A percentile compares a stretch with the other conserved stretches of the same genome.
These are phyloP conservation scores for Villa cingulata DNA, from an alignment of 2,888 invertebrate genomes.

Conservation along the genomic window DNA sequence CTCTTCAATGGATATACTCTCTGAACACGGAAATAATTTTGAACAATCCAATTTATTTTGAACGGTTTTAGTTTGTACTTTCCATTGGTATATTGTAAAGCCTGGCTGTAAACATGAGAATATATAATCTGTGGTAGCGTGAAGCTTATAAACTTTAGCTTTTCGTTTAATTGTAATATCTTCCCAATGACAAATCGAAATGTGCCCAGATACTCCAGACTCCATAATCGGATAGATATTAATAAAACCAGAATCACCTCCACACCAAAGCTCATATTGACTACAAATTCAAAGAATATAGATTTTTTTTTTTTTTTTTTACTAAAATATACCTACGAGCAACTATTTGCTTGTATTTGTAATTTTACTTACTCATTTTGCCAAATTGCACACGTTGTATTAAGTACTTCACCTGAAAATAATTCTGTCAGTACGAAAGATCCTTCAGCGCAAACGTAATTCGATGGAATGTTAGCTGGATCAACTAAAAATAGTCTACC, in stretches of 20 bases:
- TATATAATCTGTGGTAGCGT: slow-evolving; percentile 47
- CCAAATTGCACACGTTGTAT: slow-evolving; percentile 50
- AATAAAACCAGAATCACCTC: slow-evolving; percentile 66
- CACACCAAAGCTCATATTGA: slow-evolving; percentile 72
- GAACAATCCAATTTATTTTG: slow-evolving; percentile 77
- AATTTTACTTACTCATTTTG: slow-evolving; percentile 23
- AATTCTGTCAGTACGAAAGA: slow-evolving; percentile 66
- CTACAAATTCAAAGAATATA: slow-evolving; percentile 26
- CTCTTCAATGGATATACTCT: slow-evolving; percentile 83
- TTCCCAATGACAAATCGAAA: slow-evolving; percentile 47
- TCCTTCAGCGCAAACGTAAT: slow-evolving; percentile 53
- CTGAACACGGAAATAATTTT: slow-evolving; percentile 82
- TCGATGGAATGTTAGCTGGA: slow-evolving; percentile 43
- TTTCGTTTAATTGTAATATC: slow-evolving; percentile 31
- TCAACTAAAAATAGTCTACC: slow-evolving; percentile 64
- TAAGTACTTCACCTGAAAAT: slow-evolving; percentile 52
- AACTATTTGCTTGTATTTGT: no score
- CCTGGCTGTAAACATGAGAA: slow-evolving; percentile 79
- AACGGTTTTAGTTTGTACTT: slow-evolving; percentile 49
- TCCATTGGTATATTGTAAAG: slow-evolving; percentile 82
- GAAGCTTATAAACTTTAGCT: slow-evolving; percentile 55
- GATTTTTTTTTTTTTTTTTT: not conserved
- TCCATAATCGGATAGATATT: slow-evolving; percentile 61
- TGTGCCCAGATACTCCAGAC: slow-evolving; percentile 59
- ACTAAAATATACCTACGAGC: not conserved